Evolutionary conservation across 1,140 invertebrate species (phyloP).

Genomic region (Pararge aegeria): DNA sequence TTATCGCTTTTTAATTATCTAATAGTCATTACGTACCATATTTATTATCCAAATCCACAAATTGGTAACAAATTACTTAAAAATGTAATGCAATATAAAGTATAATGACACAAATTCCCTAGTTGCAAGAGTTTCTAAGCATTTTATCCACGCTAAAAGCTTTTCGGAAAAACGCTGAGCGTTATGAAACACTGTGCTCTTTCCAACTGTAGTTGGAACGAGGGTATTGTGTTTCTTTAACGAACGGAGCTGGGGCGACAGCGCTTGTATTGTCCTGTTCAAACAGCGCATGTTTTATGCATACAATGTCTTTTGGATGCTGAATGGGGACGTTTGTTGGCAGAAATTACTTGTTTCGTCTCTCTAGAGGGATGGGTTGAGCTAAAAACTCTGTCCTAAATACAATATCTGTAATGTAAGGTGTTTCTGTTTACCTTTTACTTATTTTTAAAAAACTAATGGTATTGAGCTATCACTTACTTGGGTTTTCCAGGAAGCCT

Average conservation of each 20-base stretch:
- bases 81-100: neutral
- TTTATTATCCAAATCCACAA: too few species aligned
- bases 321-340: conserved; percentile 35
- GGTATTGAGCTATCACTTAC: too few species aligned
- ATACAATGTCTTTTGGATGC: conserved; percentile 43
- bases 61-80: too few species aligned
- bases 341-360: conserved; percentile 34
- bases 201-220: conserved; percentile 31
- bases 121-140: neutral
- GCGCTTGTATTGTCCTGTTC: conserved; percentile 46
- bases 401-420: conserved; percentile 4
- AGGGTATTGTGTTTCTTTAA: conserved; percentile 38
- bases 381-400: conserved; percentile 18
- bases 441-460: too few species aligned
- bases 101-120: neutral
- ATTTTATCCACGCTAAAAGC: conserved; percentile 3
- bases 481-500: too few species aligned
- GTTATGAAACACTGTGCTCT: conserved; percentile 18
- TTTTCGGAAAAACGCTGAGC: conserved; percentile 14
- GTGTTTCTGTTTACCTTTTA: neutral
- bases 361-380: conserved; percentile 14
- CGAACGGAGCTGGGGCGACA: conserved; percentile 40
- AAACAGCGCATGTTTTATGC: conserved; percentile 59
- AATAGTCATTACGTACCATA: too few species aligned
- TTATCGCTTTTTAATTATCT: too few species aligned